phyloP scores from a whole-genome alignment of 2,888 invertebrate species.

The Tetramorium bicarinatum region DNA sequence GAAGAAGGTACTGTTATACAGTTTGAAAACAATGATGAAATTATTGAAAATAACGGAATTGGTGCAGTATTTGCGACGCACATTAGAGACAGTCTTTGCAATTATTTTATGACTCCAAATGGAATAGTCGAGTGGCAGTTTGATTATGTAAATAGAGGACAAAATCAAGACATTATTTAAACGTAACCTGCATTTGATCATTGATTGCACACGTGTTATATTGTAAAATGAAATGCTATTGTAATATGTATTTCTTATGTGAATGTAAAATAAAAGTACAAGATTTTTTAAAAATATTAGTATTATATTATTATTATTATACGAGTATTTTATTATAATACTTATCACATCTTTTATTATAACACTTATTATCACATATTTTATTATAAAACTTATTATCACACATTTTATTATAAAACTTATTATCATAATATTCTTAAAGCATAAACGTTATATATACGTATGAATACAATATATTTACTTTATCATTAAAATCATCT shows the following conservation, averaged over 20 bases:
- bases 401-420: too few species aligned
- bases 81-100: slow-evolving; percentile 3
- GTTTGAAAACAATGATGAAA: slow-evolving; percentile 18
- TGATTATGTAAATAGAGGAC: not conserved
- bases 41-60: not conserved
- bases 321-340: not conserved
- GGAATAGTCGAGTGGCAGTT: slow-evolving; percentile 9
- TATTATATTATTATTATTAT: slow-evolving; percentile 8
- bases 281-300: not conserved
- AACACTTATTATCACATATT: too few species aligned
- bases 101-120: slow-evolving; percentile 22
- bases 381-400: too few species aligned
- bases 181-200: not conserved
- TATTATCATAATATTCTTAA: too few species aligned
- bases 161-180: slow-evolving; percentile 22
- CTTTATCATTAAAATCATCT: too few species aligned
- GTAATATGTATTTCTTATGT: slow-evolving; percentile 6
- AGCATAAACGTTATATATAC: too few species aligned
- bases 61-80: not conserved
- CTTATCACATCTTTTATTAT: too few species aligned
- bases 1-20: not conserved
- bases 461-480: too few species aligned
- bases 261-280: slow-evolving; percentile 20
- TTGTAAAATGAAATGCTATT: slow-evolving; percentile 4
- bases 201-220: not conserved